phyloP scores from a whole-genome alignment of 2,113 vertebrate species.

The Bambusicola thoracicus region DNA sequence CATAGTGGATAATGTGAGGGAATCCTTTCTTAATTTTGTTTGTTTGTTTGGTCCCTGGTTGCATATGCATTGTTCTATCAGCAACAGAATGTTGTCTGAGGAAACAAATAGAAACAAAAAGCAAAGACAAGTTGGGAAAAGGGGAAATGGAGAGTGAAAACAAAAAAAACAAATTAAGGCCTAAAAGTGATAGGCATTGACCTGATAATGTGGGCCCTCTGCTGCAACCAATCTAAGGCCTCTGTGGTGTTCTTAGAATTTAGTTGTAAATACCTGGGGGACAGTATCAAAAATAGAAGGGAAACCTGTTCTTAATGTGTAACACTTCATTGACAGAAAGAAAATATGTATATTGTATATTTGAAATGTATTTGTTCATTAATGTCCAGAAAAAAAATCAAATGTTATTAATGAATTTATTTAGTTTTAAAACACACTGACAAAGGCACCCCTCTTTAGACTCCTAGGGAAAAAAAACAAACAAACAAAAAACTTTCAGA shows the following conservation, averaged over 20 bases:
- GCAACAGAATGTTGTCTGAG: not conserved
- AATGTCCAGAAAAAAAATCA: not conserved
- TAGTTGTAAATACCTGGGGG: not conserved
- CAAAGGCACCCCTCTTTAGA: not conserved
- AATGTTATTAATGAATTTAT: not conserved
- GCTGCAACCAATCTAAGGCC: not conserved
- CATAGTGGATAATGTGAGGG: not conserved
- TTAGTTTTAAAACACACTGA: not conserved
- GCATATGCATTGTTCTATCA: not conserved
- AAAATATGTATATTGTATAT: not conserved
- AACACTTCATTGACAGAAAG: not conserved
- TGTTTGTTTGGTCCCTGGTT: too few species aligned
- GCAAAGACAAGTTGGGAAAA: not conserved
- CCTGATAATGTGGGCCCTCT: not conserved
- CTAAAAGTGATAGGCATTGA: slow-evolving; percentile 7
- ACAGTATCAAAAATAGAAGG: not conserved
- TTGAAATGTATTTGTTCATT: not conserved
- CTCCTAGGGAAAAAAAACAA: not conserved
- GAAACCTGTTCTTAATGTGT: not conserved
- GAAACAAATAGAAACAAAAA: slow-evolving; percentile 28
- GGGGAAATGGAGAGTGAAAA: slow-evolving; percentile 12
- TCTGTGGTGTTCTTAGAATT: not conserved
- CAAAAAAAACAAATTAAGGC: slow-evolving; percentile 33
- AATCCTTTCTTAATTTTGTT: not conserved
- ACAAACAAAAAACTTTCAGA: not conserved